Evolutionary conservation across 53 echinoderm and acorn worm species (phyloP).

Genomic region (Echinometra lucunter): DNA sequence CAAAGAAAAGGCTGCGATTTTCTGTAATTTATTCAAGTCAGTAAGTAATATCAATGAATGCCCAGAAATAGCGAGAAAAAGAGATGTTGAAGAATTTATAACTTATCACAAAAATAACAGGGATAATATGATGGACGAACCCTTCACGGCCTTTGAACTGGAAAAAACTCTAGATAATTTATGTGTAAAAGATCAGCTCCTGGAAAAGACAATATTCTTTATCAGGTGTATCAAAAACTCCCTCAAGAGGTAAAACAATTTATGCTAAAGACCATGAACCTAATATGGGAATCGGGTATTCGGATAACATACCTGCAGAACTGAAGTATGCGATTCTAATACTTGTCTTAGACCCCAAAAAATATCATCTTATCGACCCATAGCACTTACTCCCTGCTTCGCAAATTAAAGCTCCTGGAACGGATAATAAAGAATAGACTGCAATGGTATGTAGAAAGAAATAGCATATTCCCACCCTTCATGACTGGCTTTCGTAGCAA

Average conservation of each 20-base stretch:
- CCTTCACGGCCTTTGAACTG: neutral
- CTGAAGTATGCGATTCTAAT: neutral
- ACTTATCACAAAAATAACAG: neutral
- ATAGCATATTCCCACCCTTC: neutral
- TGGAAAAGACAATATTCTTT: neutral
- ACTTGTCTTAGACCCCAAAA: neutral
- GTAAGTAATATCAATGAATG: neutral
- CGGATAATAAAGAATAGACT: neutral
- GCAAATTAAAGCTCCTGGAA: neutral
- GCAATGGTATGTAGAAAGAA: neutral
- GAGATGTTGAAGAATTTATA: neutral
- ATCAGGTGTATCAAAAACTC: neutral
- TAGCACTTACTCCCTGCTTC: neutral
- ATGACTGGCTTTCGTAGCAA: neutral
- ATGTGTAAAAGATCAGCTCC: slow-evolving; percentile 3
- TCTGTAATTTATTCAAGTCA: neutral
- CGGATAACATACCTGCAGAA: neutral
- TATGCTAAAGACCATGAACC: neutral
- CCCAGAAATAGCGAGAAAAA: neutral
- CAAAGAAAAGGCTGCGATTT: neutral
- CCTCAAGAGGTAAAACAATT: neutral
- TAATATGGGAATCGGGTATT: neutral
- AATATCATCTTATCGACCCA: neutral
- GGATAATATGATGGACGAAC: neutral
- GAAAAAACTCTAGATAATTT: neutral